A percentile compares a stretch with the other conserved stretches of the same genome.
These are phyloP conservation scores for Stercorarius parasiticus DNA, from an alignment of 2,113 vertebrate genomes.

Conservation along the genomic window DNA sequence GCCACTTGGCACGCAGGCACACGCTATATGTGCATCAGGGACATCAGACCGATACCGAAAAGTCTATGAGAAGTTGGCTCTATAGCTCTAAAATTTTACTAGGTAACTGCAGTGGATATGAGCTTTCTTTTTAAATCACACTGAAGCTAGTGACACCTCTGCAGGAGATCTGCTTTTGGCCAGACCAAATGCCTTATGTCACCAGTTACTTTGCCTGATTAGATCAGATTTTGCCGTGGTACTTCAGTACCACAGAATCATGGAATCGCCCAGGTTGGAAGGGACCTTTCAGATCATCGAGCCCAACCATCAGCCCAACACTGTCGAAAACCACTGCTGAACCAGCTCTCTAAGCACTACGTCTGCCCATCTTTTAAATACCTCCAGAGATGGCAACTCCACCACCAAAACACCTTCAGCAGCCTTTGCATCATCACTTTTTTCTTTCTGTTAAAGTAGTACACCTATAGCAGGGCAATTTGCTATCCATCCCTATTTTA, in stretches of 20 bases:
- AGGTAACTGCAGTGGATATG: neutral
- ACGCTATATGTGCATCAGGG: neutral
- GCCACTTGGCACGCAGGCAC: neutral
- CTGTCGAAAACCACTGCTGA: no score
- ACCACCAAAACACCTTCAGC: neutral
- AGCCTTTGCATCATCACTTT: neutral
- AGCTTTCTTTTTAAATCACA: neutral
- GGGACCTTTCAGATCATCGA: no score
- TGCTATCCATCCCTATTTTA: neutral
- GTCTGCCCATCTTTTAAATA: no score
- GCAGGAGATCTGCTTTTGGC: neutral
- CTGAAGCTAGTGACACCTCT: neutral
- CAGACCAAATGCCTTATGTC: neutral
- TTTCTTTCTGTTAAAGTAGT: neutral
- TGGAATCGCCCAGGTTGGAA: no score
- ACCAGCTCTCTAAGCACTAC: no score
- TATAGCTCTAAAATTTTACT: neutral
- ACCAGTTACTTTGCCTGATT: neutral
- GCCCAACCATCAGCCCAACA: no score
- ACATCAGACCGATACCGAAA: fast-evolving
- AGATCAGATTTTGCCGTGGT: neutral
- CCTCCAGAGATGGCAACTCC: no score
- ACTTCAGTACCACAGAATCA: neutral
- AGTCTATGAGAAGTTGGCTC: neutral
- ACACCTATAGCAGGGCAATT: neutral